These are phyloP conservation scores for Buphagus erythrorhynchus DNA, from an alignment of 2,797 vertebrate species.

Conservation along the genomic window DNA sequence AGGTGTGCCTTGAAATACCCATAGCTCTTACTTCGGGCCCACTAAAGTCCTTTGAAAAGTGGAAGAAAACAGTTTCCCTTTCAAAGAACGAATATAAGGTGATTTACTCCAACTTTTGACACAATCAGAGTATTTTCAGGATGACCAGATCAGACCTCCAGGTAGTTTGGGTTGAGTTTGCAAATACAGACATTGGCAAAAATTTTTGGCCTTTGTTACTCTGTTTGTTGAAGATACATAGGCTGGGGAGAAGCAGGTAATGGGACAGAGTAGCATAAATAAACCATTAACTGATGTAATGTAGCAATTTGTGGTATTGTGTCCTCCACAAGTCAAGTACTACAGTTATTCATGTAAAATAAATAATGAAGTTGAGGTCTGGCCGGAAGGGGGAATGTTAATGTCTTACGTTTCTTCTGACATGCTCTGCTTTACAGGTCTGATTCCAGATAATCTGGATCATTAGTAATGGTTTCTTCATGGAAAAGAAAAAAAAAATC, in stretches of 20 bases:
- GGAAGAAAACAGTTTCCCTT: neutral
- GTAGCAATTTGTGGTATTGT: neutral
- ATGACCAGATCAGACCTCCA: neutral
- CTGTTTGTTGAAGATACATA: neutral
- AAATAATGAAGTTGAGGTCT: neutral
- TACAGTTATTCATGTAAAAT: neutral
- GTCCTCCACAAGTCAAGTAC: neutral
- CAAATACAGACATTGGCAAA: neutral
- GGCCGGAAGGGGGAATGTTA: neutral
- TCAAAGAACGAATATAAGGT: neutral
- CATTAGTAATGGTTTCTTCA: neutral
- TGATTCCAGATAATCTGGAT: neutral
- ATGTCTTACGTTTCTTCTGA: neutral
- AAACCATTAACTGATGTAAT: neutral
- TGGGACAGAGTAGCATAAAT: neutral
- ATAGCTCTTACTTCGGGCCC: neutral
- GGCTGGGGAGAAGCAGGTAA: neutral
- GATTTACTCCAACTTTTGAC: neutral
- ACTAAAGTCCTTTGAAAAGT: neutral
- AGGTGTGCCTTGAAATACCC: neutral
- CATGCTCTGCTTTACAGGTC: neutral
- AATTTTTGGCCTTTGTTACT: neutral
- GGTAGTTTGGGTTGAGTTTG: neutral
- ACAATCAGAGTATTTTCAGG: neutral
- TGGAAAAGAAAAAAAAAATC: neutral